Evolutionary conservation across 2,888 invertebrate genomes (phyloP).

Genomic region (Litoditis marina): DNA sequence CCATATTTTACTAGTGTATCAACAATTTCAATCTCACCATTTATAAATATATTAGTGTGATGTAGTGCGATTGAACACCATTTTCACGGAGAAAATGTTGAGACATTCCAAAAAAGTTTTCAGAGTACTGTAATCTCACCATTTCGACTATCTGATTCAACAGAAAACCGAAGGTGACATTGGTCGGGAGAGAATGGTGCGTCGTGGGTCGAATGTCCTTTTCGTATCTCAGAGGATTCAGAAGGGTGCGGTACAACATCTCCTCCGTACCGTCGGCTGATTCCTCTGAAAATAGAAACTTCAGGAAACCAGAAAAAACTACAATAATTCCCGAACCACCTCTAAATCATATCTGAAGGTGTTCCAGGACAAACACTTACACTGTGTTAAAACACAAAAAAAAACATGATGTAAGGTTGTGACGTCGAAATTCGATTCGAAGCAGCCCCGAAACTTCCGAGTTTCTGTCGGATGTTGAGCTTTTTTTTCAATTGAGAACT

Average conservation of each 20-base stretch:
- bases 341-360: neutral
- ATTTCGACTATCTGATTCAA: conserved; percentile 83
- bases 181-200: conserved; percentile 75
- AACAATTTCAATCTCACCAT: too few species aligned
- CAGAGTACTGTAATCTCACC: conserved; percentile 64
- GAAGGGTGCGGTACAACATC: conserved; percentile 48
- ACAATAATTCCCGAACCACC: neutral
- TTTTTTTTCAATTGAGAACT: too few species aligned
- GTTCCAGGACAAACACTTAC: neutral
- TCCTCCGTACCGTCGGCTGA: conserved; percentile 57
- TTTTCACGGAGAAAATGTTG: neutral
- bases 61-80: neutral
- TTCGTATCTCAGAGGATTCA: conserved; percentile 68
- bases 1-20: too few species aligned
- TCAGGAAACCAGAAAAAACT: neutral
- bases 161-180: conserved; percentile 78
- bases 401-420: neutral
- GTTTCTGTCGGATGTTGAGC: too few species aligned
- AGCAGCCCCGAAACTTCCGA: too few species aligned
- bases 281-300: conserved; percentile 30
- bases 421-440: neutral
- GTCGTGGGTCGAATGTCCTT: conserved; percentile 74
- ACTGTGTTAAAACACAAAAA: too few species aligned
- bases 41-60: too few species aligned
- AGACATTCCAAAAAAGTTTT: neutral